Percentiles rank a stretch among this genome's conserved stretches.
These are phyloP conservation scores for Bovichtus variegatus DNA, from an alignment of 2,797 vertebrate genomes.

Conservation along the genomic window DNA sequence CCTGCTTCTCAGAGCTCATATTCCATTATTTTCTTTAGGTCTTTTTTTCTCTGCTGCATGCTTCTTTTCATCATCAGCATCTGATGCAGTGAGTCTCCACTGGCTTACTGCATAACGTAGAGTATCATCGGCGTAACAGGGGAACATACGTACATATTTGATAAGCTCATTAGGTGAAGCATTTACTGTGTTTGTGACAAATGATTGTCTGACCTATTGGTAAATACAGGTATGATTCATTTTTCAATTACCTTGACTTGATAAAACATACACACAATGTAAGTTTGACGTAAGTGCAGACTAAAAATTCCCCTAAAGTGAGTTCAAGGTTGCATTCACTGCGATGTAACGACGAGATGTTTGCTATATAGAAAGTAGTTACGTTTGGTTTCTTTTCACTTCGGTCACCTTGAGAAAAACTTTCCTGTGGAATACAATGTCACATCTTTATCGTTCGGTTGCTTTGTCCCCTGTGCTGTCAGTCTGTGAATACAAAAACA, in stretches of 20 bases:
- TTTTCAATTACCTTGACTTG: conserved; percentile 19
- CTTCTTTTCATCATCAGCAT: conserved; percentile 35
- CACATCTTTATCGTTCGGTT: conserved; percentile 3
- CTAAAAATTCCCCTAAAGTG: conserved; percentile 78
- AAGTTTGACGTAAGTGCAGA: conserved; percentile 63
- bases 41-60: conserved; percentile 10
- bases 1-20: conserved; percentile 32
- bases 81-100: conserved; percentile 18
- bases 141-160: not conserved
- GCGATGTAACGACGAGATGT: conserved; percentile 81
- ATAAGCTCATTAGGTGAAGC: conserved; percentile 24
- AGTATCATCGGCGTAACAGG: conserved; percentile 15
- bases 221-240: conserved; percentile 17
- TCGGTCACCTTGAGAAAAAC: conserved; percentile 37
- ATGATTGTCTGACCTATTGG: conserved; percentile 59
- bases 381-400: conserved; percentile 44
- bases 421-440: conserved; percentile 12
- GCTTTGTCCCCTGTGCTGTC: conserved; percentile 48
- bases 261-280: conserved; percentile 39
- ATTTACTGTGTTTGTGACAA: conserved; percentile 26
- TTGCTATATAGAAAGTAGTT: conserved; percentile 85
- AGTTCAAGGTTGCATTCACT: conserved; percentile 87
- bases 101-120: not conserved
- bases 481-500: conserved; percentile 69
- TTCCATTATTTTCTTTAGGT: conserved; percentile 19